Conservation (phyloP, 2,113 vertebrate genomes). For the Muntiacus muntjak region DNA sequence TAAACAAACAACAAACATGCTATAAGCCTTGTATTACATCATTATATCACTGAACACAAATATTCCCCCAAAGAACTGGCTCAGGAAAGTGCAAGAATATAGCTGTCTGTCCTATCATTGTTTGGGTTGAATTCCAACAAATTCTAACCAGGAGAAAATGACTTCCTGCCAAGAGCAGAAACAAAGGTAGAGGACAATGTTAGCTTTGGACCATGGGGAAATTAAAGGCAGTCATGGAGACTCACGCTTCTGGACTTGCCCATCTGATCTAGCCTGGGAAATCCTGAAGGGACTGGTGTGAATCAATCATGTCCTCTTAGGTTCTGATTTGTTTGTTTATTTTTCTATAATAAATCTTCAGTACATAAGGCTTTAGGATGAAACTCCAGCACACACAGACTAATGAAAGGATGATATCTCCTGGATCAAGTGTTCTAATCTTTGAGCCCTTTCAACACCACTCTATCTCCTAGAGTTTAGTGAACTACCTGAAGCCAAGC, state of each 20-base stretch:
- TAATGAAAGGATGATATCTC: not conserved
- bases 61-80: not conserved
- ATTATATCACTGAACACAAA: constrained; percentile 2
- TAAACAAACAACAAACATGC: not conserved
- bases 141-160: constrained; percentile 33
- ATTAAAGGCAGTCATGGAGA: constrained; percentile 55
- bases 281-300: not conserved
- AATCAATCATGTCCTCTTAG: not conserved
- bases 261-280: not conserved
- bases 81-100: constrained; percentile 36
- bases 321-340: not conserved
- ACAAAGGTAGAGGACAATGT: constrained; percentile 26
- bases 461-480: not conserved
- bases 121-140: constrained; percentile 53
- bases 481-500: not conserved
- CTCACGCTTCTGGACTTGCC: not conserved
- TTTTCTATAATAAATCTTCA: not conserved
- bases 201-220: constrained; percentile 27
- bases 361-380: not conserved
- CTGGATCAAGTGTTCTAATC: not conserved
- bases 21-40: constrained; percentile 14
- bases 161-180: constrained; percentile 45
- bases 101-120: constrained; percentile 2
- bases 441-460: not conserved
- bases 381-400: not conserved